Evolutionary conservation across 2,888 invertebrate genomes (phyloP), one percentile per base, ranked within the genome.

Genomic region (Corbicula japonica): DNA sequence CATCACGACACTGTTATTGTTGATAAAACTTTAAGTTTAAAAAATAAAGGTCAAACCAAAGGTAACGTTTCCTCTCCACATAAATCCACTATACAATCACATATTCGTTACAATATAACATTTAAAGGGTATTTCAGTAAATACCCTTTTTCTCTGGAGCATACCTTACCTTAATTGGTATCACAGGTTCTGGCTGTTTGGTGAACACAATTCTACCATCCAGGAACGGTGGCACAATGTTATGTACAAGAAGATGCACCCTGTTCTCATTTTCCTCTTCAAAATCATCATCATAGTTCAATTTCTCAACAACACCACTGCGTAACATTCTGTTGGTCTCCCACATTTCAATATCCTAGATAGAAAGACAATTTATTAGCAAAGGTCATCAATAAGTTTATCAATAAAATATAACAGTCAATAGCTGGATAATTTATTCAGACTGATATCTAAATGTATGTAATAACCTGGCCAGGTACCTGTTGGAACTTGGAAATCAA

Each of bases 131-230:
- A n/a, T n/a, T n/a, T n/a, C n/a, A n/a, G n/a, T n/a, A n/a, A n/a
- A n/a, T n/a, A n/a, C n/a, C n/a, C n/a, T n/a, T n/a, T n/a, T n/a
- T n/a, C n/a, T n/a, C n/a, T n/a, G n/a, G n/a, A n/a, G n/a, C 10
- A 58, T 18, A 60, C n/a, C 70, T 48, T 92, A 95, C 95, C 95
- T 95, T 94, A 35, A 98, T 97, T 18, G 99, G 99, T 90, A 99
- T 96, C n/a, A 99, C 98, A 0, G 99, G 99, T 92, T 99, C 99
- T 0, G 98, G 98, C 93, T 99, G 99, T 91, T 99, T 99, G 0
- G 99, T 99, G 94, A 99, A 99, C 0, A 99, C 98, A 86, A 99
- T 99, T 70, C 99, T 95, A 0, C 99, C 99, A 93, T 99, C 99
- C 2, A 99, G 95, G 94, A 99, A 99, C 0, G 99, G 99, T 0